Percentiles rank a stretch among this genome's conserved stretches.
Evolutionary conservation across 2,113 vertebrate genomes (phyloP).

Genomic region (Phrynosoma platyrhinos): DNA sequence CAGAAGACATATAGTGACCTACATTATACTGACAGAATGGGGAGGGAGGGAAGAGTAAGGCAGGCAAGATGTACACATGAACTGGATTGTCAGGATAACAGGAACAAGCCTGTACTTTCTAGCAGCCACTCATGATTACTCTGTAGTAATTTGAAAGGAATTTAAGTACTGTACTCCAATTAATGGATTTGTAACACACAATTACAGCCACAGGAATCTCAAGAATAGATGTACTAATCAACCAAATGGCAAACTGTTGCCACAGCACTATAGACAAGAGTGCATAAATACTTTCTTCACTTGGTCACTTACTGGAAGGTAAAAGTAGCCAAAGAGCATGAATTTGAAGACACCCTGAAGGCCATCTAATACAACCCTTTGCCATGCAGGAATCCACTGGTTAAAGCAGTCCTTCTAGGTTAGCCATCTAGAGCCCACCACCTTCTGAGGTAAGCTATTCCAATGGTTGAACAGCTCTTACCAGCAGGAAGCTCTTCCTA

Average conservation of each 20-base stretch:
- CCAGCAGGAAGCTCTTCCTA: too few species aligned
- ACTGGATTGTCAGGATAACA: neutral
- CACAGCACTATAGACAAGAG: neutral
- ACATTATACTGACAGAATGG: neutral
- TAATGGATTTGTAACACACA: neutral
- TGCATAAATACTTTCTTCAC: neutral
- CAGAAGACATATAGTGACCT: neutral
- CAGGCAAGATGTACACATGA: neutral
- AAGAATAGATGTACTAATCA: too few species aligned
- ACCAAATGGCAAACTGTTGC: neutral
- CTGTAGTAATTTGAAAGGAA: conserved; percentile 1
- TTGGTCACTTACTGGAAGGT: neutral
- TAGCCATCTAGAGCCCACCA: too few species aligned
- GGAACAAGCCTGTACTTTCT: neutral
- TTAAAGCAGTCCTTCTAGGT: too few species aligned
- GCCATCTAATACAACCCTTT: too few species aligned
- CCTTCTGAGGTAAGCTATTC: too few species aligned
- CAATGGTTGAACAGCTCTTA: too few species aligned
- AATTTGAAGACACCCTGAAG: neutral
- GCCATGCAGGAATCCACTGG: too few species aligned
- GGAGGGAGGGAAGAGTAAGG: neutral
- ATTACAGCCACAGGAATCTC: neutral
- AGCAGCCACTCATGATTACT: neutral
- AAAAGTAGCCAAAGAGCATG: neutral
- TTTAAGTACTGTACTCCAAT: neutral